Conservation (phyloP, 2,113 vertebrate genomes). For the Oenanthe oenanthe region DNA sequence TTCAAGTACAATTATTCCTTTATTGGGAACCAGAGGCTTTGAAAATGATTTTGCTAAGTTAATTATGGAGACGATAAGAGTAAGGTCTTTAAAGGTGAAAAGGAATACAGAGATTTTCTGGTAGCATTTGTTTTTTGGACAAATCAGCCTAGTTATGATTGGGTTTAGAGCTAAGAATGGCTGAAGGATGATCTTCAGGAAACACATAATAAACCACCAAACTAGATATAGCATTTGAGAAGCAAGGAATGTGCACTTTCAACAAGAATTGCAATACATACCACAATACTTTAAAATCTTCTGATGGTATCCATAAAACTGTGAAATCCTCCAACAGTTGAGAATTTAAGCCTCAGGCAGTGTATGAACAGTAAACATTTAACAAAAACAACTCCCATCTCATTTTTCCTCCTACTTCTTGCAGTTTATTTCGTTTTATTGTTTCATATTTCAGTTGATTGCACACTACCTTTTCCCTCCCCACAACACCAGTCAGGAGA, state of each 20-base stretch:
- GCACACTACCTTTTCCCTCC: neutral
- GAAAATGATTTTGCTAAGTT: neutral
- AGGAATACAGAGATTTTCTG: neutral
- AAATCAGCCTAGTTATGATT: neutral
- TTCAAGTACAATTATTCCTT: neutral
- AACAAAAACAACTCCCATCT: neutral
- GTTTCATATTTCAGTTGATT: constrained; percentile 18
- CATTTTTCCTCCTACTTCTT: neutral
- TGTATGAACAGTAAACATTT: neutral
- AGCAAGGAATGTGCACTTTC: neutral
- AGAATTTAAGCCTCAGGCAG: constrained; percentile 27
- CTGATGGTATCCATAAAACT: neutral
- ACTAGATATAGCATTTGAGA: neutral
- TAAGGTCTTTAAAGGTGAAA: neutral
- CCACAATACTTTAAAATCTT: neutral
- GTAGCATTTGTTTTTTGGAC: neutral
- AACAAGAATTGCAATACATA: neutral
- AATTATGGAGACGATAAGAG: neutral
- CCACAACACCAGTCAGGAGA: neutral
- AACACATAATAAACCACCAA: neutral
- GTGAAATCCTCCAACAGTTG: neutral
- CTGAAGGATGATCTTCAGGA: neutral
- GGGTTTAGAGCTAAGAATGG: neutral
- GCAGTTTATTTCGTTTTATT: neutral
- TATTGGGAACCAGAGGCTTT: neutral